Evolutionary conservation across 2,888 invertebrate species (phyloP), one percentile per base, ranked within the genome.

Genomic region (Luperina testacea): DNA sequence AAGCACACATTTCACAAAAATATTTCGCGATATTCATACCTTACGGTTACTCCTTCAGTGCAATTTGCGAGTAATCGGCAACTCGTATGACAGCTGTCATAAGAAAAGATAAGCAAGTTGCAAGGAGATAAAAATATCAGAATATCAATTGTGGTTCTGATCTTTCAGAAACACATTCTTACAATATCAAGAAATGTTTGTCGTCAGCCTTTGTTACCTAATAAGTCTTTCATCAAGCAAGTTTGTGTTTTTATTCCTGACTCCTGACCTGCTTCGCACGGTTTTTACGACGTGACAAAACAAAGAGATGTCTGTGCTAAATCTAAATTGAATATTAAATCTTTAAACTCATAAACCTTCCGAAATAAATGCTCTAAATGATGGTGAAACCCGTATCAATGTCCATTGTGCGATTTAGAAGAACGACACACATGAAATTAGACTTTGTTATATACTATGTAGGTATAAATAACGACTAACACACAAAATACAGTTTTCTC

Each of bases 1-100:
- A 38, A 65, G 7, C 32, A 61, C 27, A 61, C 6, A 73, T n/a
- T 38, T 59, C 2, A n/a, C 32, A 15, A 65, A 81, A 74, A 78
- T 74, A 67, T 63, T 63, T 57, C 15, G 51, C 57, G 45, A 63
- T 61, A 84, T 75, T 76, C 80, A 53, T 38, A 72, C 68, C 32
- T 38, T 67, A 68, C 48, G 59, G 59, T 64, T 45, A 61, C 84
- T 59, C 64, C 68, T 72, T 81, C 75, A 45, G 24, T 69, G 76
- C 71, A 84, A 85, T 82, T 78, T 84, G 71, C 53, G 68, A 72
- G 85, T 82, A 85, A 82, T 85, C 86, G 82, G 78, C 78, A 61
- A 72, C 73, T 68, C 64, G 24, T 38, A 48, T 74, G 83, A 85
- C 83, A 84, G 73, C 83, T 84, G 83, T 85, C 82, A 83, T 53